Percentiles rank a stretch among this genome's conserved stretches.
These are phyloP conservation scores for Daphoenositta chrysoptera DNA, from an alignment of 2,113 vertebrate genomes.

Conservation along the genomic window DNA sequence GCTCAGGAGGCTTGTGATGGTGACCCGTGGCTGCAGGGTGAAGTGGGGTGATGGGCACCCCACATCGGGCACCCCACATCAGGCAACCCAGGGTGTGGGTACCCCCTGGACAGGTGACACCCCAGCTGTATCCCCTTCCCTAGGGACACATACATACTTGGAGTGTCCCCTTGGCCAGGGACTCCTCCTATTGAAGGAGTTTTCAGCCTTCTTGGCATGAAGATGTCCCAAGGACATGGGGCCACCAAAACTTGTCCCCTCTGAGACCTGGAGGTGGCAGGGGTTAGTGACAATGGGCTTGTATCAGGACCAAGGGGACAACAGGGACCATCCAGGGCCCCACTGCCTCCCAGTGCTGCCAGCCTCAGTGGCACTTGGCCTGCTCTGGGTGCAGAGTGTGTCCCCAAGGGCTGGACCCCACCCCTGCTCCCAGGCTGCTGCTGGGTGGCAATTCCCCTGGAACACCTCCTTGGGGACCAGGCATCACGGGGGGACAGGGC, in stretches of 20 bases:
- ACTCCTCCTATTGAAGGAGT: background rate
- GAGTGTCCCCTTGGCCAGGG: background rate
- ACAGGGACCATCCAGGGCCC: background rate
- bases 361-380: background rate
- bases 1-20: background rate
- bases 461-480: background rate
- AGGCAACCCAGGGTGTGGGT: background rate
- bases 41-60: accelerated
- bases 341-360: background rate
- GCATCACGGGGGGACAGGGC: accelerated
- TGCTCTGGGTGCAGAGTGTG: no score
- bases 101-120: accelerated
- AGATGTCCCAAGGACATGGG: background rate
- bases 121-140: background rate
- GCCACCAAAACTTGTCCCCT: accelerated
- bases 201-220: background rate
- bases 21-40: background rate
- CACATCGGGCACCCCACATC: background rate
- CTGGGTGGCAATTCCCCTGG: background rate
- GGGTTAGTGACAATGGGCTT: background rate
- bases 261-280: no score
- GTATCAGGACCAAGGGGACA: background rate
- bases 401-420: background rate
- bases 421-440: background rate
- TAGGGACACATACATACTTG: accelerated